Base-by-base conservation (phyloP, 2,888 invertebrate species). In the Ennomos fuscantarius region DNA sequence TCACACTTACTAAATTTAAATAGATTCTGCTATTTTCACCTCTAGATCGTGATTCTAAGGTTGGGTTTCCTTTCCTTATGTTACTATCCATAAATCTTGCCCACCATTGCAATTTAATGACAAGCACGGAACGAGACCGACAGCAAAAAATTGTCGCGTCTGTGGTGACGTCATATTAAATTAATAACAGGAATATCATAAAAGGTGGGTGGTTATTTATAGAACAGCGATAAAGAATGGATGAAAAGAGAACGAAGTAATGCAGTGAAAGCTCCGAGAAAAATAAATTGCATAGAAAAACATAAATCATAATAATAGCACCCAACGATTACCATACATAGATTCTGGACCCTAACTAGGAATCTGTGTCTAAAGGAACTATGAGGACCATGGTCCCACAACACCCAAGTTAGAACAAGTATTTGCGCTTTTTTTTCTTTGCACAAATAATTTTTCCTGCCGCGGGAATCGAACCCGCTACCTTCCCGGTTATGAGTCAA, bases 91-190 rank as follows among this genome's bases (percentile, higher is more conserved):
- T 57, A 70, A 66, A 62, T 63, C 65, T 65, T 65, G 56, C 56
- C 60, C 54, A 51, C 53, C 69, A 76, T 78, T 77, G 76, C 78
- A 75, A 78, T 81, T 79, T 75, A 76, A 78, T 77, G 78, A 78
- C 72, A 69, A 72, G 60, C 65, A 52, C 68, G 57, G 63, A 68
- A 69, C 68, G 72, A 72, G 73, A 68, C 72, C 68, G 75, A 68
- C 67, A 42, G 62, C 69, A 80, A 84, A 86, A 86, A 85, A 79
- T 66, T 67, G 78, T 76, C 81, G 74, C 75, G 77, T 68, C 79
- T 71, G 70, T 62, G 69, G 62, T 83, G 82, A 81, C 77, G 79
- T 82, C 80, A 82, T 77, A 69, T 68, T 73, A 69, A 70, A 74
- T 74, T 73, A 68, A 73, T 73, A 68, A 60, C 48, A 56, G 49